Evolutionary conservation across 2,797 vertebrate genomes (phyloP).

Genomic region (Anabas testudineus): DNA sequence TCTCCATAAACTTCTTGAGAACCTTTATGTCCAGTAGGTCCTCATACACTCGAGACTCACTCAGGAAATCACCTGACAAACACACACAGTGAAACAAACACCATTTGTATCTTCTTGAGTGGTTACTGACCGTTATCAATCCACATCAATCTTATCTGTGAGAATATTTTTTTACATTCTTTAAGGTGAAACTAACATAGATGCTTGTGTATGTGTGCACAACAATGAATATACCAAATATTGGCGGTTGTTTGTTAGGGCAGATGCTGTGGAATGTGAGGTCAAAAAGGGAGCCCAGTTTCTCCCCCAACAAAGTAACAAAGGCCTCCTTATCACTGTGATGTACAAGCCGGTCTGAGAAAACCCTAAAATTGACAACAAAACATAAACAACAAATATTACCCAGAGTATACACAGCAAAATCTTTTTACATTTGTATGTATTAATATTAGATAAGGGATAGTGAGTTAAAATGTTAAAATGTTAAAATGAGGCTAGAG

Average conservation of each 20-base stretch:
- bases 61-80: slow-evolving; percentile 88
- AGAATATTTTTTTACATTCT: neutral
- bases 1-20: slow-evolving; percentile 88
- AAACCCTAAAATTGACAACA: slow-evolving; percentile 84
- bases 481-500: neutral
- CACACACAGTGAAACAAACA: slow-evolving; percentile 24
- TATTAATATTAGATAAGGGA: neutral
- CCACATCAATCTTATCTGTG: neutral
- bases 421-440: neutral
- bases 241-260: slow-evolving; percentile 86
- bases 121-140: neutral
- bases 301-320: slow-evolving; percentile 83
- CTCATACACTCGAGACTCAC: slow-evolving; percentile 86
- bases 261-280: slow-evolving; percentile 89
- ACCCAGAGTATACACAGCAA: neutral
- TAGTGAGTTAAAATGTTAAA: neutral
- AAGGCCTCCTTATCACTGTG: slow-evolving; percentile 86
- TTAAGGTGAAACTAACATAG: neutral
- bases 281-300: slow-evolving; percentile 87
- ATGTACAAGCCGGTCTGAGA: slow-evolving; percentile 91
- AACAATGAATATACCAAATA: slow-evolving; percentile 84
- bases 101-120: neutral
- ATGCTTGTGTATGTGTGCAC: neutral
- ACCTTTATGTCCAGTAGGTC: slow-evolving; percentile 85
- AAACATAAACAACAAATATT: slow-evolving; percentile 1